phyloP scores from a whole-genome alignment of 2,113 vertebrate genomes.

The Psilopsiagon aymara region DNA sequence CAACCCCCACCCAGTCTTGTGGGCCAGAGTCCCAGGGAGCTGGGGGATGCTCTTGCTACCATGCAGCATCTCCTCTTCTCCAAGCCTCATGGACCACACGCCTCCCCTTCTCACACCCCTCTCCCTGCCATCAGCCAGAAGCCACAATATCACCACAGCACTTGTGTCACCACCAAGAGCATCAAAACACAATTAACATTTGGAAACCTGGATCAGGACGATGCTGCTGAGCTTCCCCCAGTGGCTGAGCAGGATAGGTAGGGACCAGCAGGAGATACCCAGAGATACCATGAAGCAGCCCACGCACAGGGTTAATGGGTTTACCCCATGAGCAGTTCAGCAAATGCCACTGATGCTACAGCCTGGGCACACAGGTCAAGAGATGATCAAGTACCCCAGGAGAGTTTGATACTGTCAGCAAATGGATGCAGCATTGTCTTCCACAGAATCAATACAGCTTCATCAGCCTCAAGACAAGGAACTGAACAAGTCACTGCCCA shows the following conservation, averaged over 20 bases:
- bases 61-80: neutral
- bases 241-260: neutral
- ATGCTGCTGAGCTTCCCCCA: neutral
- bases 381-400: neutral
- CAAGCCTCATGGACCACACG: neutral
- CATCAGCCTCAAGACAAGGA: neutral
- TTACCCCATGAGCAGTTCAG: neutral
- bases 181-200: slow-evolving; percentile 65
- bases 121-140: slow-evolving; percentile 23
- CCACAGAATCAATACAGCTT: slow-evolving; percentile 35
- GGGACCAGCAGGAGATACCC: neutral
- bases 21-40: neutral
- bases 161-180: slow-evolving; percentile 13
- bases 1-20: neutral
- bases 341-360: neutral
- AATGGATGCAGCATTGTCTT: slow-evolving; percentile 7
- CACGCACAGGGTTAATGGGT: fast-evolving
- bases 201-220: slow-evolving; percentile 15
- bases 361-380: neutral
- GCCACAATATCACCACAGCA: slow-evolving; percentile 31
- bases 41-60: neutral
- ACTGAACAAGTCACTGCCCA: neutral
- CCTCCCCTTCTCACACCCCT: neutral
- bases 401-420: slow-evolving; percentile 27
- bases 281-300: fast-evolving